phyloP scores from a whole-genome alignment of 1,140 invertebrate genomes.

The Euwallacea fornicatus region DNA sequence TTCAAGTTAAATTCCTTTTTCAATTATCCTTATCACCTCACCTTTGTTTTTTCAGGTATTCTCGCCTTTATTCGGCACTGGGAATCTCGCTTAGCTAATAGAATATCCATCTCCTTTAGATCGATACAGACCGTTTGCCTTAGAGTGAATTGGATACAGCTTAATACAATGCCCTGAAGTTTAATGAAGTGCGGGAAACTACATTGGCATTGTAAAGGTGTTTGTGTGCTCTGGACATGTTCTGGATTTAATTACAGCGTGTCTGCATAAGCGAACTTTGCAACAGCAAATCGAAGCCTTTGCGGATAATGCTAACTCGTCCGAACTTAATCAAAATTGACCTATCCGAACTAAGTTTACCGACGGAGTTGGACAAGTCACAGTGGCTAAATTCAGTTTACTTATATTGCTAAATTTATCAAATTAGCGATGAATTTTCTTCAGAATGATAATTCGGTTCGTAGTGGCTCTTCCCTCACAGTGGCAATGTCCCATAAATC shows the following conservation, averaged over 20 bases:
- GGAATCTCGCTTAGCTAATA: no score
- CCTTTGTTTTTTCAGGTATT: neutral
- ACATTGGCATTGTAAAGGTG: conserved; percentile 7
- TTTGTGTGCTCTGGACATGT: conserved; percentile 9
- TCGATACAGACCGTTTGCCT: no score
- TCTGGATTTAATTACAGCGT: conserved; percentile 8
- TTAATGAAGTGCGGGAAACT: conserved; percentile 1
- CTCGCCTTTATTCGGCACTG: neutral
- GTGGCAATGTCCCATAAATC: no score
- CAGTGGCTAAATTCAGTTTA: conserved; percentile 1
- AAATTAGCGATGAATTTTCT: no score
- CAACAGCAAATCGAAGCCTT: conserved; percentile 1
- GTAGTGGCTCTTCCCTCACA: no score
- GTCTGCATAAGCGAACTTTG: conserved; percentile 8
- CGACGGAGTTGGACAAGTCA: neutral
- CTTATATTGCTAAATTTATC: neutral
- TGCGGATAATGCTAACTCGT: conserved; percentile 8
- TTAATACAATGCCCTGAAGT: neutral
- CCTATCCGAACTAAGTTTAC: conserved; percentile 6
- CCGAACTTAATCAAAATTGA: conserved; percentile 13
- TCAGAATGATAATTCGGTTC: no score
- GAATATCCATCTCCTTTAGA: no score
- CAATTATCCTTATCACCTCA: neutral
- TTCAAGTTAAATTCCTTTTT: no score
- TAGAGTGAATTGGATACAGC: neutral